Evolutionary conservation across 2,888 invertebrate species (phyloP), one percentile per base, ranked within the genome.

Genomic region (Perizoma affinitatum): DNA sequence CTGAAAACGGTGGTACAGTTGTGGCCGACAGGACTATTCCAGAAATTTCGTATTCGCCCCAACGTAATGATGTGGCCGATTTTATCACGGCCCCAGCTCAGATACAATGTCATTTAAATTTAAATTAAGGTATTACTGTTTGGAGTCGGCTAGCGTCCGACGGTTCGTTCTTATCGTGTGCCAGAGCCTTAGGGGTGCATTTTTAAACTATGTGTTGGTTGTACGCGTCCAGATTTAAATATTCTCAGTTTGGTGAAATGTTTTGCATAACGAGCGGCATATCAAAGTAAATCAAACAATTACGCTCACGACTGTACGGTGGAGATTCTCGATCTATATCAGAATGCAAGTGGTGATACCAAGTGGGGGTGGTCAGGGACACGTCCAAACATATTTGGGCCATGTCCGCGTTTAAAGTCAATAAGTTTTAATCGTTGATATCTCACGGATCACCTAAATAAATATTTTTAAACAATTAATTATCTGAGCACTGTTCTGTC

Each of bases 121-220:
- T 91, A 90, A 91, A 91, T 91, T 84, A 86, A 87, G 90, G 90
- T 83, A 88, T 91, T 90, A 89, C 77, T 33, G 62, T 46, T 59
- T 51, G 5, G 62, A 58, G 73, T 61, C 66, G 76, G 73, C 76
- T 76, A 73, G 80, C 76, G 75, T 75, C 74, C 73, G 61, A 67
- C 72, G 77, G 70, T 69, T 69, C 60, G 72, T 65, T 47, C 70
- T 80, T 79, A 82, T 83, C 82, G 75, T 74, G 76, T 60, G 56
- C 58, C 68, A 58, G 66, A 71, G 64, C 70, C 69, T 68, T 66
- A 70, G 74, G 75, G 79, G 81, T 78, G 79, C 80, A 78, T 78
- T 82, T 82, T 80, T 76, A 80, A 81, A 76, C 74, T 73, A 73
- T 75, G 76, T 50, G 61, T 65, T 63, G 58, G 58, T 58, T 58